Percentiles rank a stretch among this genome's conserved stretches.
Conservation (phyloP, 1,140 invertebrate species). For the Spodoptera frugiperda region DNA sequence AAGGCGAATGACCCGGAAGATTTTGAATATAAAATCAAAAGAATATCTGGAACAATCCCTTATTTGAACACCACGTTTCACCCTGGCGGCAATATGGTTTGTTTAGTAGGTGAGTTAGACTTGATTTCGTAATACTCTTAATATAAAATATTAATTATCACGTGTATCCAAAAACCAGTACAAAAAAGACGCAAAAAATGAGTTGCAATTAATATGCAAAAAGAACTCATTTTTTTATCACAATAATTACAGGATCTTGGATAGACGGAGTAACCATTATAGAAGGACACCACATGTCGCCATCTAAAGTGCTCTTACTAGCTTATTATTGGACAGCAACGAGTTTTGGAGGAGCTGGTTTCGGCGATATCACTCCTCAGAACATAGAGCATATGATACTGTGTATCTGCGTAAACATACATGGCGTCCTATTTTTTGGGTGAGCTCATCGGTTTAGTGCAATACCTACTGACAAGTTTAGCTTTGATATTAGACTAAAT, state of each 20-base stretch:
- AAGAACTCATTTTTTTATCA: too few species aligned
- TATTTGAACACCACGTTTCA: slow-evolving; percentile 65
- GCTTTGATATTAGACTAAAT: too few species aligned
- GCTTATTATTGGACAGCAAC: slow-evolving; percentile 82
- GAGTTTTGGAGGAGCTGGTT: slow-evolving; percentile 79
- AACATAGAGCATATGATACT: slow-evolving; percentile 76
- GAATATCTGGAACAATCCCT: slow-evolving; percentile 54
- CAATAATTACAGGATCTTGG: slow-evolving; percentile 66
- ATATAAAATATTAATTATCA: too few species aligned
- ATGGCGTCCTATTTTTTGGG: slow-evolving; percentile 83
- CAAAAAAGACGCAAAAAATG: neutral
- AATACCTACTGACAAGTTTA: neutral
- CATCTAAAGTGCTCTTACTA: slow-evolving; percentile 73
- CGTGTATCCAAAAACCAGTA: neutral
- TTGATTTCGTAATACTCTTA: too few species aligned
- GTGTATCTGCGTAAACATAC: slow-evolving; percentile 77
- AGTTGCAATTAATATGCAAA: too few species aligned
- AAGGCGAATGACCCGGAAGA: slow-evolving; percentile 63
- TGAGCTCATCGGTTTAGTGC: slow-evolving; percentile 52
- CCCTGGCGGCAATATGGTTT: slow-evolving; percentile 75
- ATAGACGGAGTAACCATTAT: slow-evolving; percentile 69
- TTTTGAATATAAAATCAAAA: slow-evolving; percentile 57
- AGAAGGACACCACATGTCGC: slow-evolving; percentile 65
- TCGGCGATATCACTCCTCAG: slow-evolving; percentile 83
- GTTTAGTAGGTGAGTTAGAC: slow-evolving; percentile 60